Percentiles rank a stretch among this genome's conserved stretches.
Conservation (phyloP, 2,113 vertebrate genomes). For the Jacana jacana region DNA sequence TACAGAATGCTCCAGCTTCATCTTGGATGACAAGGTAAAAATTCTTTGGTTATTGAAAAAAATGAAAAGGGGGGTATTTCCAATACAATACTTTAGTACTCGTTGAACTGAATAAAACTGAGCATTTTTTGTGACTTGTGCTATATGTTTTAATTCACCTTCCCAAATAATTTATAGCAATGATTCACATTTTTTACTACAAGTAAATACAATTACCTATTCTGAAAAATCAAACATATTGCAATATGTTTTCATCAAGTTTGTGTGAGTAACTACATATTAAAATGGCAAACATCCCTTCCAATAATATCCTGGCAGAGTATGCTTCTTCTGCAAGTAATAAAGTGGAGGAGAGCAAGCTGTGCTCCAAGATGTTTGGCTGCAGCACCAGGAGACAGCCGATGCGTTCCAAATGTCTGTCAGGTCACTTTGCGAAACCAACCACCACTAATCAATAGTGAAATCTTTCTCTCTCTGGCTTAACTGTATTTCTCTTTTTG, state of each 20-base stretch:
- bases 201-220: background rate
- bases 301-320: constrained; percentile 51
- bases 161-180: background rate
- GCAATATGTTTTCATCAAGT: background rate
- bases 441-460: constrained; percentile 1
- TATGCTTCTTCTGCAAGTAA: constrained; percentile 26
- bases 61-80: background rate
- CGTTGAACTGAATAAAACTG: background rate
- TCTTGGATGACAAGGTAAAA: background rate
- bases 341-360: constrained; percentile 28
- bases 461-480: constrained; percentile 13
- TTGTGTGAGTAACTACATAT: background rate
- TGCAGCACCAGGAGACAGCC: background rate
- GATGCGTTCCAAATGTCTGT: constrained; percentile 42
- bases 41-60: background rate
- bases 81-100: background rate
- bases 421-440: constrained; percentile 33
- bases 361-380: constrained; percentile 21
- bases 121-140: background rate
- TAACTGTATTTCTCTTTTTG: constrained; percentile 26
- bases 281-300: constrained; percentile 53
- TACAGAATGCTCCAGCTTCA: background rate
- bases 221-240: constrained; percentile 8
- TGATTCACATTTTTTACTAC: background rate
- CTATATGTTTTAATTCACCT: background rate